Percentiles rank a stretch among this genome's conserved stretches.
Conservation (phyloP, 2,888 invertebrate genomes). For the Tinea trinotella region DNA sequence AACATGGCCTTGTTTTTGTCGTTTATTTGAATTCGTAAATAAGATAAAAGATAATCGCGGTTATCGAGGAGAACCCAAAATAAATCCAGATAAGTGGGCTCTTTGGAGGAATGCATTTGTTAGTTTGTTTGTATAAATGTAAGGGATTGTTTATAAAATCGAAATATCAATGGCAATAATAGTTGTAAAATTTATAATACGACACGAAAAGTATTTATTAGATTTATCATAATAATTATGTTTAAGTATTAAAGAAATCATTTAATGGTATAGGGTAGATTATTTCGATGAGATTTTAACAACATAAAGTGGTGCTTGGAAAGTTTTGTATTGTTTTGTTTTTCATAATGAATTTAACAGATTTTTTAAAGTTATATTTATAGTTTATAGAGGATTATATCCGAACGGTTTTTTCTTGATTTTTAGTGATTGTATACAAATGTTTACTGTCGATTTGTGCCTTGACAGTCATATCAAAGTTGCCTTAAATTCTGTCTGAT, state of each 20-base stretch:
- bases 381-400: background rate
- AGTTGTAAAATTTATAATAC: conserved; percentile 41
- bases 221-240: conserved; percentile 1
- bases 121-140: conserved; percentile 10
- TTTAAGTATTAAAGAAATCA: conserved; percentile 4
- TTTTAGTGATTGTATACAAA: conserved; percentile 2
- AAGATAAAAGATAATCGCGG: conserved; percentile 43
- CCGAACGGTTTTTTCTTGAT: background rate
- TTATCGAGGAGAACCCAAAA: conserved; percentile 33
- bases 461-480: conserved; percentile 65
- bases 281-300: conserved; percentile 31
- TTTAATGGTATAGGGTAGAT: conserved; percentile 52
- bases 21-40: conserved; percentile 62
- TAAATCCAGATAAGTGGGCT: conserved; percentile 7
- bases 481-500: conserved; percentile 42
- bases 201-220: conserved; percentile 15
- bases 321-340: conserved; percentile 19
- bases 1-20: conserved; percentile 52
- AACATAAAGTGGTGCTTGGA: conserved; percentile 51
- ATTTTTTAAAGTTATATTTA: conserved; percentile 11
- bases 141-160: background rate
- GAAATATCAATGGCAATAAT: conserved; percentile 55
- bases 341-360: background rate
- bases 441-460: conserved; percentile 44
- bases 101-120: conserved; percentile 9